Percentiles rank a stretch among this genome's conserved stretches.
phyloP scores from a whole-genome alignment of 2,113 vertebrate species.

The Phaetusa simplex region DNA sequence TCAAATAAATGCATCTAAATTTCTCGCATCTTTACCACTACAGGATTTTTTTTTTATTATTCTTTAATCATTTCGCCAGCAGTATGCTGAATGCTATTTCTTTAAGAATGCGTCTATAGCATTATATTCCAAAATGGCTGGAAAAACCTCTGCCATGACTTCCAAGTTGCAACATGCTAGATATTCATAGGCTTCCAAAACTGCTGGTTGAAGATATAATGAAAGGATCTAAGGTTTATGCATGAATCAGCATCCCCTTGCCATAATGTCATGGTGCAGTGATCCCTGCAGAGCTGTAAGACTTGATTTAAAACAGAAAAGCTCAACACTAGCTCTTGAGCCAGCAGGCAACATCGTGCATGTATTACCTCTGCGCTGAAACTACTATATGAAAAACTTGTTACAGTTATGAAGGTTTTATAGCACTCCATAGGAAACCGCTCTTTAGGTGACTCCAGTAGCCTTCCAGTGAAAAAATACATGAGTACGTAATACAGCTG shows the following conservation, averaged over 20 bases:
- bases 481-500: neutral
- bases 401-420: neutral
- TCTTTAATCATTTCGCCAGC: neutral
- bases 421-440: neutral
- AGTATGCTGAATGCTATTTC: neutral
- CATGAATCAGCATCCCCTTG: conserved; percentile 72
- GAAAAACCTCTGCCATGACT: neutral
- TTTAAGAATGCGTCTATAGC: neutral
- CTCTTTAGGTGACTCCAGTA: neutral
- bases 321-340: conserved; percentile 6
- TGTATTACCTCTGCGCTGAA: neutral
- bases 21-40: neutral
- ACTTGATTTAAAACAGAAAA: conserved; percentile 56
- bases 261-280: conserved; percentile 65
- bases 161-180: neutral
- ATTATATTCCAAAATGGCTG: neutral
- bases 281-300: conserved; percentile 63
- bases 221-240: conserved; percentile 40
- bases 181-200: conserved; percentile 17
- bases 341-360: neutral
- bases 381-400: neutral
- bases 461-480: neutral
- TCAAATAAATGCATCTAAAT: neutral
- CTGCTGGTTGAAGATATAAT: conserved; percentile 16
- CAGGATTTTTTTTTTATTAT: neutral